phyloP scores from a whole-genome alignment of 2,797 vertebrate species.

The Chiroxiphia lanceolata region DNA sequence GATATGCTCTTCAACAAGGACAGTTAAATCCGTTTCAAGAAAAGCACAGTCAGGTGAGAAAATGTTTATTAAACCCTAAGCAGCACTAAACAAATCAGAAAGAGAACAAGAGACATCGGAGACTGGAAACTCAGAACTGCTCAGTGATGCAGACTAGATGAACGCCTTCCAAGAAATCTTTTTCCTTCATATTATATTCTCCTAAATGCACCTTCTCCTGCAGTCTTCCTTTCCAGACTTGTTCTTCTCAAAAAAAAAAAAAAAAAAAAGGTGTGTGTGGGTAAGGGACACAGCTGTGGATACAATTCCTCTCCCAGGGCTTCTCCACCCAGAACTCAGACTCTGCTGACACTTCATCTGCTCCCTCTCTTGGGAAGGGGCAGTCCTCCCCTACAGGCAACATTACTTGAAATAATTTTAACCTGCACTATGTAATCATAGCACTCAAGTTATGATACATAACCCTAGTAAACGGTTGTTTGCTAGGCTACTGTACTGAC shows the following conservation, averaged over 20 bases:
- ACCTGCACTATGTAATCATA: neutral
- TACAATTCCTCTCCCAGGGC: neutral
- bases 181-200: neutral
- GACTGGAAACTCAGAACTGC: neutral
- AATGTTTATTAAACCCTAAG: neutral
- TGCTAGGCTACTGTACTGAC: neutral
- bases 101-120: neutral
- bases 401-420: slow-evolving; percentile 1
- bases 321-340: neutral
- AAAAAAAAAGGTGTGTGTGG: rapidly evolving
- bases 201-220: neutral
- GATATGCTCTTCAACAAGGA: neutral
- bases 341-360: neutral
- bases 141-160: neutral
- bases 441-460: neutral
- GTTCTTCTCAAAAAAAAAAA: neutral
- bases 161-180: slow-evolving; percentile 13
- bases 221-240: neutral
- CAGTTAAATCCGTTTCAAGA: neutral
- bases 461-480: neutral
- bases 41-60: neutral
- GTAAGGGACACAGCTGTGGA: neutral
- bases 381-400: neutral
- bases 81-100: neutral
- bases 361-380: neutral